A percentile compares a stretch with the other conserved stretches of the same genome.
These are phyloP conservation scores for Dynastes tityus DNA, from an alignment of 2,888 invertebrate genomes.

Conservation along the genomic window DNA sequence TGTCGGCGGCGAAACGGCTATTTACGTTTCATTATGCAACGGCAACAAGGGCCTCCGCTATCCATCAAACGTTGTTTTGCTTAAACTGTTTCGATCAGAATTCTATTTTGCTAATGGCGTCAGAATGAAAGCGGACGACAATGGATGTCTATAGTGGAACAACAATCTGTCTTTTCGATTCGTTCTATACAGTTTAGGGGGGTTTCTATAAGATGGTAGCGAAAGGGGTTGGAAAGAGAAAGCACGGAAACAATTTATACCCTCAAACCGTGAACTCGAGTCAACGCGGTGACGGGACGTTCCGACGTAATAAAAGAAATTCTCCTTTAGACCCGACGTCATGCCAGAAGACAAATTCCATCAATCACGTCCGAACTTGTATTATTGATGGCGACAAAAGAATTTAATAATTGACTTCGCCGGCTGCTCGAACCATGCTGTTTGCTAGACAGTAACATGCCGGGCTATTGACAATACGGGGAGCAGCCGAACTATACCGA, in stretches of 20 bases:
- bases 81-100: constrained; percentile 24
- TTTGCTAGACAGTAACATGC: not conserved
- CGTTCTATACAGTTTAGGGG: not conserved
- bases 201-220: not conserved
- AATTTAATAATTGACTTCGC: constrained; percentile 48
- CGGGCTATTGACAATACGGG: not conserved
- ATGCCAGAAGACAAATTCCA: constrained; percentile 40
- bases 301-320: constrained; percentile 40
- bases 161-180: constrained; percentile 42
- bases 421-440: not conserved
- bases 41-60: constrained; percentile 5
- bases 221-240: not conserved
- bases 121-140: constrained; percentile 33
- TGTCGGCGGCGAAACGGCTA: not conserved
- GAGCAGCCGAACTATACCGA: not conserved
- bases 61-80: constrained; percentile 26
- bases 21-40: constrained; percentile 32
- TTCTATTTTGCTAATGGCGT: constrained; percentile 41
- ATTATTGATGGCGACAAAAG: constrained; percentile 47
- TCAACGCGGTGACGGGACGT: constrained; percentile 16
- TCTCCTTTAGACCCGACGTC: constrained; percentile 35
- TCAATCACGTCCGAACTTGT: constrained; percentile 46
- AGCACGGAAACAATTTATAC: constrained; percentile 34
- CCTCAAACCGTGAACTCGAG: not conserved
- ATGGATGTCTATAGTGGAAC: constrained; percentile 16